Evolutionary conservation across 2,113 vertebrate genomes (phyloP), one percentile per base, ranked within the genome.

Genomic region (Platycercus adscitus): DNA sequence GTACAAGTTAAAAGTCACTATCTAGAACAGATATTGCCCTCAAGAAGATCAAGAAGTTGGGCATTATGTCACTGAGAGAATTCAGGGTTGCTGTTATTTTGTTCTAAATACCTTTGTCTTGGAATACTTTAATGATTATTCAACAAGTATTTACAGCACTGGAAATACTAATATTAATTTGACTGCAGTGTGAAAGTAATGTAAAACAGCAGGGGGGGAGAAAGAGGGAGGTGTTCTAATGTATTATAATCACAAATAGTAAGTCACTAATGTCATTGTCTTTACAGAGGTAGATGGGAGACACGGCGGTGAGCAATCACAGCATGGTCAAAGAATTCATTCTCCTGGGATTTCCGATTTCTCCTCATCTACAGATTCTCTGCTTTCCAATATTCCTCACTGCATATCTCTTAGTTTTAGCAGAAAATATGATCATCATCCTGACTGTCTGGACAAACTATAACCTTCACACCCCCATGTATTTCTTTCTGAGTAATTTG

Each of bases 391-490:
- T 92, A 37, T 95, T 97, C 47, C 88, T 97, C 18, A 18, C 75
- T 28, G 35, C 86, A 39, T 97, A 96, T 55, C 69, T 96, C 47
- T n/a, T 96, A 28, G 89, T 97, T 39, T 33, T 96, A 75, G 41
- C 49, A 81, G 97, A 96, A 77, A 97, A 97, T 63, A 50, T 85
- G 47, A 33, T 93, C 23, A 96, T 97, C 41, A 89, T 97, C 64
- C 29, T 97, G 50, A 88, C 91, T 53, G 73, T 97, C 50, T 92
- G 85, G 77, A 50, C 64, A 64, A 89, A 94, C n/a, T 21, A 43
- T 20, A 93, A 90, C 23, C 94, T 97, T 21, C 96, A 97, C n/a
- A 95, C 79, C 9, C 96, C 96, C 46, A 97, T 97, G 96, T 97
- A 97, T 65, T 97, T 97, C 65, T 97, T 97, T 44, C 83, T 97